These are phyloP conservation scores for Penaeus indicus DNA, from an alignment of 1,140 invertebrate genomes.

Conservation along the genomic window DNA sequence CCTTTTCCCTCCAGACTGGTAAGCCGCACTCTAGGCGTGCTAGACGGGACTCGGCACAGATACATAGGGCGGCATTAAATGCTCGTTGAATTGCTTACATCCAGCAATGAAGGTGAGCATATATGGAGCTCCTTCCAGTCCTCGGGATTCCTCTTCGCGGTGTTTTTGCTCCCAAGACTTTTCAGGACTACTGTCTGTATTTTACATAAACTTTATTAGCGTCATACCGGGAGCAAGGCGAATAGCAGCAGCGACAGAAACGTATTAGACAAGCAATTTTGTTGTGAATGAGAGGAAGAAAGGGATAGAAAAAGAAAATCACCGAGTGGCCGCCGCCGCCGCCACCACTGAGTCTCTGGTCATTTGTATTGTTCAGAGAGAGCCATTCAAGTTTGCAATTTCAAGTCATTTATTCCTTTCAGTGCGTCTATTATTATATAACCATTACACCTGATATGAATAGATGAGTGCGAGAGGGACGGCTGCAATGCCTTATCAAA, in stretches of 20 bases:
- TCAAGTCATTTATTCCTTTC: constrained; percentile 61
- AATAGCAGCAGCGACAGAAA: not conserved
- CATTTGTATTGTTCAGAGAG: constrained; percentile 59
- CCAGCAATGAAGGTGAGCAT: too few species aligned
- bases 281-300: not conserved
- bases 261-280: not conserved
- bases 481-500: constrained; percentile 61
- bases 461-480: constrained; percentile 42
- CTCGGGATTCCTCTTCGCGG: too few species aligned
- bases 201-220: too few species aligned
- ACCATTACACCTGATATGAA: constrained; percentile 65
- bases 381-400: constrained; percentile 59
- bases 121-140: too few species aligned
- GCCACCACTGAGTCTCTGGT: not conserved
- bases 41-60: constrained; percentile 1
- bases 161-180: too few species aligned
- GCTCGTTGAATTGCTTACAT: not conserved
- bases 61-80: constrained; percentile 33
- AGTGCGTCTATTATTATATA: constrained; percentile 63
- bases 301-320: not conserved
- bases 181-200: too few species aligned
- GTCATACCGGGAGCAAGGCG: too few species aligned
- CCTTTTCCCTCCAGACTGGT: not conserved
- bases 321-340: not conserved
- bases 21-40: constrained; percentile 12